These are phyloP conservation scores for Karalla daura DNA, from an alignment of 2,797 vertebrate genomes.

Conservation along the genomic window DNA sequence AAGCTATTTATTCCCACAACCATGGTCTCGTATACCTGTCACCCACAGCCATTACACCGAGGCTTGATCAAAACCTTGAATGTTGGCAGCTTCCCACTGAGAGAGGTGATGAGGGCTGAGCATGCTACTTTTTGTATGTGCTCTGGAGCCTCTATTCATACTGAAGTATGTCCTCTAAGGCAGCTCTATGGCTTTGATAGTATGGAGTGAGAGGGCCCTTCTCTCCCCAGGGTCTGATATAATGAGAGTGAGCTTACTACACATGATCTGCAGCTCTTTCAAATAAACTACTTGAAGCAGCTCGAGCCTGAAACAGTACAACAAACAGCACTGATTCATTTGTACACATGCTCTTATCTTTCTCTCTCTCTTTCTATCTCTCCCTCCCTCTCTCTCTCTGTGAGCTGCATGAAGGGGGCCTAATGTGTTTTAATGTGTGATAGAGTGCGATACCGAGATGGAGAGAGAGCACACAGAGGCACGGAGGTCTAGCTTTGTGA, in stretches of 20 bases:
- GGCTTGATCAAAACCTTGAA: conserved; percentile 81
- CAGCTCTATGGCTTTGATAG: conserved; percentile 79
- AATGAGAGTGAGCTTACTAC: conserved; percentile 82
- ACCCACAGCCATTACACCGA: conserved; percentile 68
- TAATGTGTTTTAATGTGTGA: conserved; percentile 60
- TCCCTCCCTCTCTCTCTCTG: conserved; percentile 18
- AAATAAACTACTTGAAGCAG: conserved; percentile 74
- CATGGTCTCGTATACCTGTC: conserved; percentile 76
- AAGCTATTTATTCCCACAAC: conserved; percentile 73
- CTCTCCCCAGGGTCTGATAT: conserved; percentile 81
- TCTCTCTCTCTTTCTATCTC: conserved; percentile 14
- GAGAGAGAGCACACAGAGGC: conserved; percentile 36
- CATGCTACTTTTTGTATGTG: conserved; percentile 71
- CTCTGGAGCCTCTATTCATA: conserved; percentile 71
- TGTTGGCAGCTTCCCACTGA: conserved; percentile 75
- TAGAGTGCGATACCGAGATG: conserved; percentile 42
- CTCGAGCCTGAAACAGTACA: conserved; percentile 67
- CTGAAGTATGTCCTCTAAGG: conserved; percentile 76
- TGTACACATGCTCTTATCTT: conserved; percentile 53
- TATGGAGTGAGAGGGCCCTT: conserved; percentile 69
- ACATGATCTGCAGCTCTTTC: conserved; percentile 77
- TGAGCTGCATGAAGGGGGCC: neutral
- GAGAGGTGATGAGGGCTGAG: conserved; percentile 75
- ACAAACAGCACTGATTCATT: conserved; percentile 74
- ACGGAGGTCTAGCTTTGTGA: conserved; percentile 25